phyloP scores from a whole-genome alignment of 2,113 vertebrate species.

The Puntigrus tetrazona region DNA sequence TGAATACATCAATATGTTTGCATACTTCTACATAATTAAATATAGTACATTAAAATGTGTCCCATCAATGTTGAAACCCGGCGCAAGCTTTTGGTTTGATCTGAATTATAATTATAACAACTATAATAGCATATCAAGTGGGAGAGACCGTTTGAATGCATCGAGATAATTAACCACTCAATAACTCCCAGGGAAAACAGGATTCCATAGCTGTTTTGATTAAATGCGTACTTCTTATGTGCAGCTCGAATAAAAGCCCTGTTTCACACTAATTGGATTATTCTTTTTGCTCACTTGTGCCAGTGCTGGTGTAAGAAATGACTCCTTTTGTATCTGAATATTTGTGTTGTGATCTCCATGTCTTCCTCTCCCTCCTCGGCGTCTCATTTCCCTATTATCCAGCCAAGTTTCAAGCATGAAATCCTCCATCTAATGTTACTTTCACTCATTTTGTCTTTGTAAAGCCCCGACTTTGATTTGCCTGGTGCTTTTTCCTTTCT shows the following conservation, averaged over 20 bases:
- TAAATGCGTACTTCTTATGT: constrained; percentile 66
- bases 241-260: constrained; percentile 66
- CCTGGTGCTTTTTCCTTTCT: constrained; percentile 41
- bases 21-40: constrained; percentile 15
- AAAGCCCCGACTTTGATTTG: constrained; percentile 33
- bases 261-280: constrained; percentile 70
- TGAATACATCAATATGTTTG: not conserved
- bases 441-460: constrained; percentile 24
- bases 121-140: constrained; percentile 61
- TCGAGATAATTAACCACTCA: constrained; percentile 70
- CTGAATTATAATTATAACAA: constrained; percentile 72
- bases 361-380: constrained; percentile 17
- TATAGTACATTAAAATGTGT: constrained; percentile 18
- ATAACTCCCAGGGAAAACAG: constrained; percentile 59
- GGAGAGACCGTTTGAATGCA: constrained; percentile 54
- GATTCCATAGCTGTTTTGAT: constrained; percentile 68
- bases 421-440: constrained; percentile 22
- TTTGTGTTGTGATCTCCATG: constrained; percentile 38
- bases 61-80: not conserved
- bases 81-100: constrained; percentile 53
- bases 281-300: constrained; percentile 52
- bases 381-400: constrained; percentile 8
- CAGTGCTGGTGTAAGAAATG: constrained; percentile 53
- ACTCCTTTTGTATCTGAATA: constrained; percentile 50
- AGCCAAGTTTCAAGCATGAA: constrained; percentile 31